A percentile compares a stretch with the other conserved stretches of the same genome.
These are phyloP conservation scores for Hylaeus volcanicus DNA, from an alignment of 1,140 invertebrate species.

Conservation along the genomic window DNA sequence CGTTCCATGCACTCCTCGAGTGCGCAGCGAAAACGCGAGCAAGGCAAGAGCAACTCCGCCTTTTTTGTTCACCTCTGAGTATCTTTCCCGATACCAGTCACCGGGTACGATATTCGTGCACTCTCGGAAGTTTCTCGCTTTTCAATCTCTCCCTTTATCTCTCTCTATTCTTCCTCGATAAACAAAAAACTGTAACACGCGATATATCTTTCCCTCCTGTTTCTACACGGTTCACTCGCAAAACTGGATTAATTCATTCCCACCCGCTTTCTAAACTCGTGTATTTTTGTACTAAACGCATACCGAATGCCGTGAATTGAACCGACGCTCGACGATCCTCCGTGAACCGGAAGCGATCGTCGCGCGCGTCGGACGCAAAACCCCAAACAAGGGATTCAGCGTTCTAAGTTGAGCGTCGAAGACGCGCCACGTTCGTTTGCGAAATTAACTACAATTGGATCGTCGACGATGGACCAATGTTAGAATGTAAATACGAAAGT, in stretches of 20 bases:
- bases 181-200: conserved; percentile 47
- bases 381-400: not conserved
- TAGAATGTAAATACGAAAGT: no score
- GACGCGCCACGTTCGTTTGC: conserved; percentile 11
- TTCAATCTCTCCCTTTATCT: not conserved
- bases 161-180: conserved; percentile 1
- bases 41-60: no score
- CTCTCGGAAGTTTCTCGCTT: not conserved
- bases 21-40: no score
- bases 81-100: no score
- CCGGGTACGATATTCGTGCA: not conserved
- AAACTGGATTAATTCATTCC: conserved; percentile 42
- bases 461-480: no score
- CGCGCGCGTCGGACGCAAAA: not conserved
- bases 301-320: conserved; percentile 58
- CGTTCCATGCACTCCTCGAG: no score
- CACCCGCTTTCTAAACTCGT: conserved; percentile 59
- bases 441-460: no score
- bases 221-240: conserved; percentile 20
- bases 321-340: conserved; percentile 22
- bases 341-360: conserved; percentile 7
- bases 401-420: conserved; percentile 9
- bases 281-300: conserved; percentile 72
- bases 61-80: no score
- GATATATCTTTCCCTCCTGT: conserved; percentile 24